Evolutionary conservation across 35 echinoderm and acorn worm genomes (phyloP), one percentile per base, ranked within the genome.

Genomic region (Hemicentrotus pulcherrimus): DNA sequence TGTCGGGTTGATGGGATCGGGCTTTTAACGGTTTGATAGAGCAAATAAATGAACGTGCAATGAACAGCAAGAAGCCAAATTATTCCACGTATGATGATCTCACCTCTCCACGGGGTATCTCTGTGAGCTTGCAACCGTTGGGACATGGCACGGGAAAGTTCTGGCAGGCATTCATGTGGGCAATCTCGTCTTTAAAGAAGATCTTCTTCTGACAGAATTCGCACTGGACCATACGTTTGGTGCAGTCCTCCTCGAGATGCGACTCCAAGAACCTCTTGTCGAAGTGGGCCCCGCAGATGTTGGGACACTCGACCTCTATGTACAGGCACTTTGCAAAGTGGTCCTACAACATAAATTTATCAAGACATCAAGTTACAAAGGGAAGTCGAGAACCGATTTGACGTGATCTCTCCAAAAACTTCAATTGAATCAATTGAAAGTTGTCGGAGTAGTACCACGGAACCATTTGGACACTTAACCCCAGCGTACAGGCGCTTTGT

Each of bases 141-240:
- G 98, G 98, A 48, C 98, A 99, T 1, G 98, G 97, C 1, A 98
- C 96, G 0, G 98, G 97, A 48, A 99, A 99, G 46, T 94, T 85
- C 89, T 97, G 95, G 86, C 98, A 99, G 16, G 96, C 95, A 47
- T 99, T 99, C 96, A 99, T 98, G 93, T 99, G 98, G 45, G 98
- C 95, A 70, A 99, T 99, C 94, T 99, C 98, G 94, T 99, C 98
- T 71, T 99, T 99, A 65, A 97, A 99, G 92, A 99, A 99, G 28
- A 99, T 96, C 41, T 50, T 94, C 86, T 97, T 96, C 6, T 98
- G 94, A 46, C 98, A 99, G 94, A 99, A 99, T n/a, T 99, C 98
- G 71, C 98, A 99, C 61, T 93, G 95, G 9, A 98, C 95, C 96
- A 96, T 99, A 10, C 98, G 85, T 85, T 99, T 99, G 87, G 94